These are phyloP conservation scores for Magallana gigas DNA, from an alignment of 1,140 invertebrate genomes.

Conservation along the genomic window DNA sequence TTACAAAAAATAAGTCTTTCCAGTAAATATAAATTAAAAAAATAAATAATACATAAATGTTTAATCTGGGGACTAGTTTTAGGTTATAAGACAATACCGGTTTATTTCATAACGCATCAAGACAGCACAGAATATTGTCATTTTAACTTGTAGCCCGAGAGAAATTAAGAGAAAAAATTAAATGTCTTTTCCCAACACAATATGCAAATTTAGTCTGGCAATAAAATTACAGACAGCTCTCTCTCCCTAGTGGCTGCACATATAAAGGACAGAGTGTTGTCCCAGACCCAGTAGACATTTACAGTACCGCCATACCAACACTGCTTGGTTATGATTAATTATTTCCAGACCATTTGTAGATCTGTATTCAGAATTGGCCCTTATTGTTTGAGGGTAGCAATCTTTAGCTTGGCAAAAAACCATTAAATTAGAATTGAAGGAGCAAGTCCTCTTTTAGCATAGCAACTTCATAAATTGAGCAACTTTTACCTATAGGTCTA, in stretches of 20 bases:
- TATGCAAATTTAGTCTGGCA: background rate
- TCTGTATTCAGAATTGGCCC: too few relatives aligned
- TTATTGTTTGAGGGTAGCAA: too few relatives aligned
- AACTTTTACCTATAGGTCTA: background rate
- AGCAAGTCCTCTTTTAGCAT: too few relatives aligned
- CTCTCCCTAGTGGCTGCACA: background rate
- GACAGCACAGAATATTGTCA: background rate
- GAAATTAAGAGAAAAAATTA: conserved; percentile 15
- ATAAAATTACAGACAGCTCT: background rate
- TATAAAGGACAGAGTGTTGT: background rate
- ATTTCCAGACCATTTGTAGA: background rate
- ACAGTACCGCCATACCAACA: background rate
- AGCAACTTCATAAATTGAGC: too few relatives aligned
- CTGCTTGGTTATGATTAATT: background rate
- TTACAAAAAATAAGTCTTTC: too few relatives aligned
- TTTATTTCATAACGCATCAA: background rate
- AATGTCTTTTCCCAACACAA: background rate
- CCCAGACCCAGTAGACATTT: background rate
- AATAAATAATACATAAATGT: too few relatives aligned
- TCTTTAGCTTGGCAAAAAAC: too few relatives aligned
- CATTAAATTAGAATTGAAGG: too few relatives aligned
- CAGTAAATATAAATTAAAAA: too few relatives aligned
- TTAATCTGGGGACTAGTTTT: too few relatives aligned
- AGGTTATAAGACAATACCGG: too few relatives aligned
- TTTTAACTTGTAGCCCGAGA: conserved; percentile 3